Evolutionary conservation across 1,140 invertebrate genomes (phyloP).

Genomic region (Patella vulgata): DNA sequence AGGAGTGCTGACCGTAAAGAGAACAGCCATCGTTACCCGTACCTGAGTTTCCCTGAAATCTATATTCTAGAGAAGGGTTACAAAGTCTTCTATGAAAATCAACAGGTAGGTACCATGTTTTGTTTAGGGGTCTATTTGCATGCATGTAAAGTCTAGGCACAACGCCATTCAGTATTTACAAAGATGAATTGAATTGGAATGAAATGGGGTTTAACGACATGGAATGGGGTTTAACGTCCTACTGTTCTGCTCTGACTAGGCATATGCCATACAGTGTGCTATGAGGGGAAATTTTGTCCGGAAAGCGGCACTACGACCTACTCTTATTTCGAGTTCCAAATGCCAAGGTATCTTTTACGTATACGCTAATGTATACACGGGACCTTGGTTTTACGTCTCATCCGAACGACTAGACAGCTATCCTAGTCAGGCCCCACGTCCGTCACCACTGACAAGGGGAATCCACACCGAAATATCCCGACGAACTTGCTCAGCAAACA

Average conservation of each 20-base stretch:
- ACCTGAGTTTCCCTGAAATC: conserved; percentile 90
- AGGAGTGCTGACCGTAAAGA: conserved; percentile 83
- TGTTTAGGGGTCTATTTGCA: neutral
- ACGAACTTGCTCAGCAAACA: neutral
- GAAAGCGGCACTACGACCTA: too few species aligned
- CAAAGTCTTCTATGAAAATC: conserved; percentile 83
- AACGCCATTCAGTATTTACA: too few species aligned
- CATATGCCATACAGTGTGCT: too few species aligned
- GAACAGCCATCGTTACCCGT: conserved; percentile 88
- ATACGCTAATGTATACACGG: too few species aligned
- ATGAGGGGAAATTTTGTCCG: too few species aligned
- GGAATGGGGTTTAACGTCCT: too few species aligned
- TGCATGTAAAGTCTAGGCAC: neutral
- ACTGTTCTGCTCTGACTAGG: too few species aligned
- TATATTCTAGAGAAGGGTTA: conserved; percentile 97
- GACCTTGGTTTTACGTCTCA: neutral
- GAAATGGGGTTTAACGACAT: neutral
- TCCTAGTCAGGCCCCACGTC: too few species aligned
- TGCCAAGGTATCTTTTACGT: too few species aligned
- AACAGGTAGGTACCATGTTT: conserved; percentile 67
- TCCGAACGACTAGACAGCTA: too few species aligned
- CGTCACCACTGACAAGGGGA: too few species aligned
- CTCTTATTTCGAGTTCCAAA: too few species aligned
- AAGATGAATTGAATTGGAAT: neutral
- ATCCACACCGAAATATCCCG: neutral